Base-by-base conservation (phyloP, 1,140 invertebrate species). In the Drosophila auraria region DNA sequence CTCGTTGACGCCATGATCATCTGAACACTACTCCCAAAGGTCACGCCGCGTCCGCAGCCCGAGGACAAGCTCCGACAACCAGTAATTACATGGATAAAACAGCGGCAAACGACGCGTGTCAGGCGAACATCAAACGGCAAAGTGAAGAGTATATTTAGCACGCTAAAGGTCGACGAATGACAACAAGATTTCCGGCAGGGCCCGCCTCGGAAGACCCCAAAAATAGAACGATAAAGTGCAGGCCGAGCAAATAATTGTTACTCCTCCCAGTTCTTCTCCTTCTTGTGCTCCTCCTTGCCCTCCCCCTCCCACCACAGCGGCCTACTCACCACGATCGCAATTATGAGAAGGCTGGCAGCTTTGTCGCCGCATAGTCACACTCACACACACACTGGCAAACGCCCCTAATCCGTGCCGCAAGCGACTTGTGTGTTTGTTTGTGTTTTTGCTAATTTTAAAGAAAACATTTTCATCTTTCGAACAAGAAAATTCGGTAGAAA, bases 391-490 rank as follows among this genome's bases (percentile, higher is more conserved):
- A 73, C 65, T 51, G 20, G 45, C 51, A 56, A n/a, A 15, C 70
- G 36, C 27, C 40, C 49, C 72, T 61, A 84, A 86, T 84, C 76
- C 74, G 62, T 56, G 27, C 57, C 51, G 44, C 60, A 7, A 47
- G 38, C 62, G 42, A 23, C 80, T 25, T 75, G 38, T 79, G 47
- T 73, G 42, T 70, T 59, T 73, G 42, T 70, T 59, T 79, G 71
- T 80, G 76, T 54, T 72, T 79, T 87, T 87, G 87, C 87, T 90
- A 90, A 90, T 87, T 91, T 91, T 91, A 90, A 87, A 80, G 53
- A 81, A 84, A 90, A 81, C 82, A 89, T 89, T 84, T 89, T 89
- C 84, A 89, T 89, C 78, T 89, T 89, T 90, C 86, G 79, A 90
- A 80, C 70, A 73, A 73, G 70, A 76, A 82, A 80, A 69, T 83